Percentiles rank a stretch among this genome's conserved stretches.
These are phyloP conservation scores for Lagria hirta DNA, from an alignment of 2,888 invertebrate species.

Conservation along the genomic window DNA sequence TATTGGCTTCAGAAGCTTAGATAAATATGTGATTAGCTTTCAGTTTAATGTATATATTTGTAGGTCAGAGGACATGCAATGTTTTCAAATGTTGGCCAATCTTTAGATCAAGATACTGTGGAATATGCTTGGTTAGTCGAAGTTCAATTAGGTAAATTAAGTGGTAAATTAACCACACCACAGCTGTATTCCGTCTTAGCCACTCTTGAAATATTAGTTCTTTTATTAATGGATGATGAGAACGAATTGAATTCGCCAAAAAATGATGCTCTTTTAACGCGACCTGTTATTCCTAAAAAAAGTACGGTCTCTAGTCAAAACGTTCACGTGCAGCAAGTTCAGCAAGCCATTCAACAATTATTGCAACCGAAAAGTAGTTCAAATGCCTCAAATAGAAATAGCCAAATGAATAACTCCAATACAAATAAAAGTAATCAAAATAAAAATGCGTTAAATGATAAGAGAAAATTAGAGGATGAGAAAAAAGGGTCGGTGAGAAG, in stretches of 20 bases:
- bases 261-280: slow-evolving; percentile 65
- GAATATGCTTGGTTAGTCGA: slow-evolving; percentile 99
- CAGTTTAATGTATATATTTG: slow-evolving; percentile 16
- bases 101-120: slow-evolving; percentile 89
- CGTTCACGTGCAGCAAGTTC: slow-evolving; percentile 44
- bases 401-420: slow-evolving; percentile 29
- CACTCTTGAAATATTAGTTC: slow-evolving; percentile 83
- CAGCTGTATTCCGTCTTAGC: slow-evolving; percentile 86
- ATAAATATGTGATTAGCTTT: no score
- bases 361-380: slow-evolving; percentile 41
- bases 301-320: slow-evolving; percentile 42
- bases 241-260: slow-evolving; percentile 86
- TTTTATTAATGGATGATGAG: slow-evolving; percentile 85
- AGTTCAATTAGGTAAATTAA: slow-evolving; percentile 88
- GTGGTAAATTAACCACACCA: slow-evolving; percentile 85
- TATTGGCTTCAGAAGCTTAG: no score
- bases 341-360: slow-evolving; percentile 43
- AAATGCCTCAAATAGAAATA: slow-evolving; percentile 30
- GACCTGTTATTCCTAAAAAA: slow-evolving; percentile 56
- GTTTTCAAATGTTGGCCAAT: slow-evolving; percentile 91
- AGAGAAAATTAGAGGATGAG: slow-evolving; percentile 36
- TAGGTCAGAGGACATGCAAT: slow-evolving; percentile 91
- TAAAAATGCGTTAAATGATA: slow-evolving; percentile 22
- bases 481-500: slow-evolving; percentile 36
- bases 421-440: slow-evolving; percentile 13